Conservation (phyloP, 2,797 vertebrate species). For the Heterohyrax brucei region DNA sequence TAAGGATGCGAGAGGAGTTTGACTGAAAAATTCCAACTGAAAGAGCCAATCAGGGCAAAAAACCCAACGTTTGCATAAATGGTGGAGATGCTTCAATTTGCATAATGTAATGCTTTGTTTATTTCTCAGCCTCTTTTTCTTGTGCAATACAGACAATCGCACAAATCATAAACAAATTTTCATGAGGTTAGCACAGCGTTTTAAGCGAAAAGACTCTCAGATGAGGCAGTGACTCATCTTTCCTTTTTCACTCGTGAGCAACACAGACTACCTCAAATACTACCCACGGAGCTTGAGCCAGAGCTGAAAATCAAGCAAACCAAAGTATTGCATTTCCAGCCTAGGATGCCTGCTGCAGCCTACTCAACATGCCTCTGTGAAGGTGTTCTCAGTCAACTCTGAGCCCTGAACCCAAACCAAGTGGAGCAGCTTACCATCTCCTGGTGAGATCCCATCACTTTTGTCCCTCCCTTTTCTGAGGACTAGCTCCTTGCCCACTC, state of each 20-base stretch:
- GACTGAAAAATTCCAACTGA: neutral
- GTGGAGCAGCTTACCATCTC: rapidly evolving
- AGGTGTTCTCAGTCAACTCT: neutral
- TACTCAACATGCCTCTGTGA: neutral
- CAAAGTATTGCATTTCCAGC: neutral
- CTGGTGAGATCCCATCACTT: neutral
- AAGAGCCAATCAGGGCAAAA: neutral
- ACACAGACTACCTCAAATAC: neutral
- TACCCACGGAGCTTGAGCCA: neutral
- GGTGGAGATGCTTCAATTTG: neutral
- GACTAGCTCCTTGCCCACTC: neutral
- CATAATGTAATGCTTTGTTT: neutral
- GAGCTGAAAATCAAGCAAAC: neutral
- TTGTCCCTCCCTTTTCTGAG: neutral
- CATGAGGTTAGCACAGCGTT: neutral
- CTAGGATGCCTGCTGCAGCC: neutral
- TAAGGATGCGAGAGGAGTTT: rapidly evolving
- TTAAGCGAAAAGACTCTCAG: neutral
- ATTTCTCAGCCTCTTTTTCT: neutral
- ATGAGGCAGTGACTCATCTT: neutral
- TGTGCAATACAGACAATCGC: neutral
- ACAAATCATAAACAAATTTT: neutral
- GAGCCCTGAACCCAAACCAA: neutral
- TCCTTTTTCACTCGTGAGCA: neutral
- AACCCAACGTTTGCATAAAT: neutral